These are phyloP conservation scores for Sebastes variabilis DNA, from an alignment of 2,797 vertebrate genomes.

Conservation along the genomic window DNA sequence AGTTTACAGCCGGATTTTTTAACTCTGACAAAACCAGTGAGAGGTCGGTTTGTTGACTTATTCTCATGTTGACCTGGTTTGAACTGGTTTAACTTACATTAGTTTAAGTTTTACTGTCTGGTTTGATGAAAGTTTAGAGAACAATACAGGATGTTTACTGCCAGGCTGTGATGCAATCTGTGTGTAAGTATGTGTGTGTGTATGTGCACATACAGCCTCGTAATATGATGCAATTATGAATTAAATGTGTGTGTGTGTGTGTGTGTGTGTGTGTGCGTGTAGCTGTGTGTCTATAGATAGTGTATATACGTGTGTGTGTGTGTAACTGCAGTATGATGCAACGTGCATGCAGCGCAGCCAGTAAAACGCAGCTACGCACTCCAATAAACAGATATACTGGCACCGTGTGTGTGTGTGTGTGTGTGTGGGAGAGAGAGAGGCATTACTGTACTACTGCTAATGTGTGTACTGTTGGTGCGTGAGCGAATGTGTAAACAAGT, in stretches of 20 bases:
- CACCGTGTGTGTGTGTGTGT: conserved; percentile 44
- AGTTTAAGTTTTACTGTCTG: too few species aligned
- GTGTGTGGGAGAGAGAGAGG: conserved; percentile 7
- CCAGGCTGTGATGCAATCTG: conserved; percentile 59
- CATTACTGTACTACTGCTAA: conserved; percentile 50
- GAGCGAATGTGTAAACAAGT: conserved; percentile 65
- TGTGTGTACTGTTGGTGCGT: conserved; percentile 50
- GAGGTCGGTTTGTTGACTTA: too few species aligned
- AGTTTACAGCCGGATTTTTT: background rate
- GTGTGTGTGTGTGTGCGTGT: conserved; percentile 10
- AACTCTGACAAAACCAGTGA: background rate
- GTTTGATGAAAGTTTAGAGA: background rate
- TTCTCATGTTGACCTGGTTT: background rate
- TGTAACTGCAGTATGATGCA: conserved; percentile 38
- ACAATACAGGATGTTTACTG: conserved; percentile 43
- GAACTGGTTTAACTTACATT: background rate
- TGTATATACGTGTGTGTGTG: background rate
- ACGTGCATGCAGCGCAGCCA: conserved; percentile 31
- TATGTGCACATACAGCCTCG: background rate
- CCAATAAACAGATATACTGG: conserved; percentile 55
- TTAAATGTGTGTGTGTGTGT: background rate
- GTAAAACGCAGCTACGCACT: conserved; percentile 37
- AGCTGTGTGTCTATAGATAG: conserved; percentile 39
- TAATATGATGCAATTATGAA: conserved; percentile 44
- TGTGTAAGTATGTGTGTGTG: conserved; percentile 40